Base-by-base conservation (phyloP, 2,888 invertebrate species). In the Sarcophaga rosellei region DNA sequence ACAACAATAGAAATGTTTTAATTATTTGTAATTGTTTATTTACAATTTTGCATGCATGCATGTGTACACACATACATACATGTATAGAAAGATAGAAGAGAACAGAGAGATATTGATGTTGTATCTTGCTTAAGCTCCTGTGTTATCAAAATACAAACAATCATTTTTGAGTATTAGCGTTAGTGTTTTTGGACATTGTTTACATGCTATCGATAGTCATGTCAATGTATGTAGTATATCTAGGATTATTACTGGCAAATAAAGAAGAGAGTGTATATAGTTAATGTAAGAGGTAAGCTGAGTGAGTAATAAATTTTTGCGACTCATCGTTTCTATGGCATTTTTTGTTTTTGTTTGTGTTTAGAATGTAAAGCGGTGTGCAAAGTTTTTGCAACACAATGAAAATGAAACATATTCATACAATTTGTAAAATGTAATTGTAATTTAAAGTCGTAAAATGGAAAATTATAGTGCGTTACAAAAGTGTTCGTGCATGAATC, bases 271-370 rank as follows among this genome's bases (percentile, higher is more conserved):
- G 45, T 35, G 15, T 35, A 35, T 35, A 2, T 35, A 10, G 4
- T 69, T 23, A 12, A 6, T 59, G n/a, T 68, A 15, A 15, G 59
- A 53, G 59, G 21, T 59, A 12, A 44, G 8, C 23, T 12, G 25
- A n/a, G 62, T 65, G 23, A 21, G 20, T 17, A 61, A 77, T 77
- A 61, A 68, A 77, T 61, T 77, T 45, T 45, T 23, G 59, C 45
- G 45, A 45, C 23, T 61, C 61, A 69, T 47, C 23, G 15, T 68
- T 68, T 59, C 69, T 3, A 45, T 59, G 8, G 8, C 20, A 35
- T 63, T 47, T 35, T 23, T 69, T 57, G 44, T 69, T 62, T 61
- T 17, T 69, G n/a, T 4, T 25, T 10, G 53, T 62, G 45, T 74
- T 70, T 35, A 35, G 35, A 35, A 10, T 2, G 35, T 35, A 0